Percentiles rank a stretch among this genome's conserved stretches.
phyloP scores from a whole-genome alignment of 2,888 invertebrate genomes.

The Leptinotarsa peninsularis region DNA sequence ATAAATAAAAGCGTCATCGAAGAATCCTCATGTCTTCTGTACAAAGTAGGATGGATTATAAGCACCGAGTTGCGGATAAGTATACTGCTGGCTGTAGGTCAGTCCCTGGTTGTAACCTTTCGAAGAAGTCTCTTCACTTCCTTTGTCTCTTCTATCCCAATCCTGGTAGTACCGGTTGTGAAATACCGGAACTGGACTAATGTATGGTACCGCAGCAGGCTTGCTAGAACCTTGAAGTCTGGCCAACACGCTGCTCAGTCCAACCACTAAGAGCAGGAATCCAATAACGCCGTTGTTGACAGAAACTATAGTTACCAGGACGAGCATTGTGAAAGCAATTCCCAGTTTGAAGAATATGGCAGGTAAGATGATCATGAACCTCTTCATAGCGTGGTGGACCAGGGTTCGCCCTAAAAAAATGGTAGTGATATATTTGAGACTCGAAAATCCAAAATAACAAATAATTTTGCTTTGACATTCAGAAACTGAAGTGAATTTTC shows the following conservation, averaged over 20 bases:
- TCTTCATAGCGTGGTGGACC: conserved; percentile 78
- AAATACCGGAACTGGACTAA: conserved; percentile 44
- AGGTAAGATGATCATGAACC: conserved; percentile 77
- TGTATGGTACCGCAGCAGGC: conserved; percentile 46
- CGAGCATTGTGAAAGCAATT: conserved; percentile 76
- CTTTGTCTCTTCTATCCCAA: conserved; percentile 49
- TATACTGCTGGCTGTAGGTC: conserved; percentile 30
- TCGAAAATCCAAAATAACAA: too few relatives aligned
- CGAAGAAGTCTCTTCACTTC: conserved; percentile 19
- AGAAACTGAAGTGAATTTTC: too few relatives aligned
- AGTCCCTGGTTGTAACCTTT: conserved; percentile 3
- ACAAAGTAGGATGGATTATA: conserved; percentile 25
- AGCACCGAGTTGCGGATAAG: conserved; percentile 31
- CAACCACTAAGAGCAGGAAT: conserved; percentile 67
- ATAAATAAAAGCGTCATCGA: not conserved
- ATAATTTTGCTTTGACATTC: too few relatives aligned
- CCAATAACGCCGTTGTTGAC: conserved; percentile 83
- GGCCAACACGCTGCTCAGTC: conserved; percentile 63
- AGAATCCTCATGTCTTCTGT: conserved; percentile 10
- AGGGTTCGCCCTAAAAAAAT: conserved; percentile 73
- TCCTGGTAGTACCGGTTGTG: conserved; percentile 43
- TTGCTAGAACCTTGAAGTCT: conserved; percentile 60
- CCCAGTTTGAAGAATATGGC: conserved; percentile 83
- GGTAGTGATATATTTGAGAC: too few relatives aligned
- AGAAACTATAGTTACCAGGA: conserved; percentile 78